Base-by-base conservation (phyloP, 2,888 invertebrate species). In the Galeopsomyia nigrocyanea region DNA sequence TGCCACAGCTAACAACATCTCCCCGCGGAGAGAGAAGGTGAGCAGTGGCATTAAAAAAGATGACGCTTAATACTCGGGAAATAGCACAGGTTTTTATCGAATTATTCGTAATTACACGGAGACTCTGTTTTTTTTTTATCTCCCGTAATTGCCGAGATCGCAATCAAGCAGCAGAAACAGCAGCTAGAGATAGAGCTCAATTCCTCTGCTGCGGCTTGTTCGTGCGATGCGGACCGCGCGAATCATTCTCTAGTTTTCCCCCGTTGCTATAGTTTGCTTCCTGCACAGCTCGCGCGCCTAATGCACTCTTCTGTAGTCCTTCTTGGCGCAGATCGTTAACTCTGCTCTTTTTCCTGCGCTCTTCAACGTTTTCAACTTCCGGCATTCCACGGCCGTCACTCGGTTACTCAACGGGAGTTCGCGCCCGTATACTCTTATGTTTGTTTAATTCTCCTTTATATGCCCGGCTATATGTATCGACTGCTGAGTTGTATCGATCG, bases 361-460 rank as follows among this genome's bases (percentile, higher is more conserved):
- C 14, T 2, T 3, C 13, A 17, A 19, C 64, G 63, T 63, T 69
- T 69, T 22, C 31, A 50, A 62, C 71, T 68, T 72, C 72, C 72
- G 67, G 63, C 67, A 68, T 68, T 68, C 67, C 65, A 47, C 55
- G 2, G 50, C 19, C 21, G 51, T 71, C 21, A 55, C 26, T 50
- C 53, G 31, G 50, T 56, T 31, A 16, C 56, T 56, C 61, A 49
- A 56, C 57, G 49, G 49, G 16, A 31, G 47, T 31, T 17, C 13
- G 55, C 47, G 9, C 26, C 26, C n/a, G n/a, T n/a, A n/a, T n/a
- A n/a, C n/a, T 65, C 47, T 49, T 26, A 31, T n/a, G n/a, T 57
- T 56, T 57, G 21, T 22, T 50, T 60, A 60, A 62, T 57, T 57
- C 26, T 51, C 19, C 17, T 63, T 19, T 58, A 68, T 61, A 49